Evolutionary conservation across 2,888 invertebrate genomes (phyloP).

Genomic region (Alviniconcha strummeri): DNA sequence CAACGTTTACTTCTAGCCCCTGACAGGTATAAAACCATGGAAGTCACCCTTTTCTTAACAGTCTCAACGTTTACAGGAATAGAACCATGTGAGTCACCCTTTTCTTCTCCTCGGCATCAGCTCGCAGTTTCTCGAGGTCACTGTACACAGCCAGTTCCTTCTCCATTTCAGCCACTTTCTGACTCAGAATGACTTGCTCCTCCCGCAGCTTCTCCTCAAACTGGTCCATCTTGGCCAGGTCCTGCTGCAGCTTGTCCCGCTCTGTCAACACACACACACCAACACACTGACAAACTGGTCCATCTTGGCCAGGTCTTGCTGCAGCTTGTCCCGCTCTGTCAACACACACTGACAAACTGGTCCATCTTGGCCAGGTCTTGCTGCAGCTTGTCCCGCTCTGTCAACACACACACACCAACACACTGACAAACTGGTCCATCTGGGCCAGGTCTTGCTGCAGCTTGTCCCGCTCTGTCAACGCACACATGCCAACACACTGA

Average conservation of each 20-base stretch:
- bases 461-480: slow-evolving; percentile 68
- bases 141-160: slow-evolving; percentile 79
- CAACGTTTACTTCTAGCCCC: too few species aligned
- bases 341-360: slow-evolving; percentile 75
- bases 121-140: slow-evolving; percentile 77
- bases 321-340: neutral
- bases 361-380: slow-evolving; percentile 76
- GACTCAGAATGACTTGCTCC: slow-evolving; percentile 75
- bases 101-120: slow-evolving; percentile 78
- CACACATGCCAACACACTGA: too few species aligned
- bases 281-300: slow-evolving; percentile 77
- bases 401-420: neutral
- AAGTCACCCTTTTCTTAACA: too few species aligned
- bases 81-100: slow-evolving; percentile 51
- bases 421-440: slow-evolving; percentile 78
- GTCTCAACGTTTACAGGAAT: too few species aligned
- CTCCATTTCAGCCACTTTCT: slow-evolving; percentile 77
- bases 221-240: slow-evolving; percentile 77
- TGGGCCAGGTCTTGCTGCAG: slow-evolving; percentile 71
- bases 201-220: slow-evolving; percentile 81
- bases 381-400: slow-evolving; percentile 72
- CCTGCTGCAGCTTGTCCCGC: slow-evolving; percentile 72
- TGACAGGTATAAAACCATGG: too few species aligned
- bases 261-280: slow-evolving; percentile 46
- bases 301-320: slow-evolving; percentile 72